phyloP scores from a whole-genome alignment of 2,888 invertebrate genomes.

The Masnerella sp. region DNA sequence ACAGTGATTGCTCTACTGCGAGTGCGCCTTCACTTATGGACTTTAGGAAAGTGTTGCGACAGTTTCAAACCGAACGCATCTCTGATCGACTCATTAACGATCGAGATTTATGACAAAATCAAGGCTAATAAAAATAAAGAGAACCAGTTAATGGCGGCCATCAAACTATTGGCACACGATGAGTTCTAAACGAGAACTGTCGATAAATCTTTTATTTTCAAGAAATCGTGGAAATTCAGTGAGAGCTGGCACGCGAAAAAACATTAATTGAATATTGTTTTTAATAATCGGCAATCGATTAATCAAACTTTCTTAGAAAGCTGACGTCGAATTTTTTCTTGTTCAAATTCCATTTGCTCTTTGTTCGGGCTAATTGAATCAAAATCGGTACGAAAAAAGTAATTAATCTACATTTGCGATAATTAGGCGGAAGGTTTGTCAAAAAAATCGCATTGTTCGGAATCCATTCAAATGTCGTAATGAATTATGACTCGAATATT shows the following conservation, averaged over 20 bases:
- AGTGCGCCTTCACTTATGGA: not conserved
- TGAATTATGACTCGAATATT: slow-evolving; percentile 1
- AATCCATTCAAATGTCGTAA: slow-evolving; percentile 2
- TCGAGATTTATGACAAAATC: not conserved
- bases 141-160: too few relatives aligned
- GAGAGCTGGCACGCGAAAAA: too few relatives aligned
- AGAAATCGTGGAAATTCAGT: too few relatives aligned
- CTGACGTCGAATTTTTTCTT: not conserved
- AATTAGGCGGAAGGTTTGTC: not conserved
- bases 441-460: slow-evolving; percentile 2
- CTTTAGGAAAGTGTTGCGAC: not conserved
- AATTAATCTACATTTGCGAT: not conserved
- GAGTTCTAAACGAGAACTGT: too few relatives aligned
- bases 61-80: not conserved
- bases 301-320: slow-evolving; percentile 19
- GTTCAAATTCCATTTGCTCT: not conserved
- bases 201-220: too few relatives aligned
- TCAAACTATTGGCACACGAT: too few relatives aligned
- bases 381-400: not conserved
- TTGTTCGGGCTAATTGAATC: not conserved
- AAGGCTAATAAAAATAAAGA: not conserved
- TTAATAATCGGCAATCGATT: not conserved
- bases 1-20: not conserved
- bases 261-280: too few relatives aligned
- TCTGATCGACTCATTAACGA: not conserved